These are phyloP conservation scores for Nebria ingens DNA, from an alignment of 1,140 invertebrate species.

Conservation along the genomic window DNA sequence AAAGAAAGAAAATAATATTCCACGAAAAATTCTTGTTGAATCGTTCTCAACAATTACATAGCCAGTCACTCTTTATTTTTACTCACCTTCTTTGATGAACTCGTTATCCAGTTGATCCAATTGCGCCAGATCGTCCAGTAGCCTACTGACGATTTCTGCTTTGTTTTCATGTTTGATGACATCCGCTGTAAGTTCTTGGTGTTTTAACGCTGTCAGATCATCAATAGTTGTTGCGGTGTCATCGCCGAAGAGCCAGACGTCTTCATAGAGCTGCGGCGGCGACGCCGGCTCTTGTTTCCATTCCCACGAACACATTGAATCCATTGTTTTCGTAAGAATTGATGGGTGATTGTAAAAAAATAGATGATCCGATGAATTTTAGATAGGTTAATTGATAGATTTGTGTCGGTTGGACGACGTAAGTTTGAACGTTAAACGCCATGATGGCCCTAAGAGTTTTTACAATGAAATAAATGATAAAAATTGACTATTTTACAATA, in stretches of 20 bases:
- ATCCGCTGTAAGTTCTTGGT: neutral
- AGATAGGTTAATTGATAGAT: slow-evolving; percentile 15
- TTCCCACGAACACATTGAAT: slow-evolving; percentile 25
- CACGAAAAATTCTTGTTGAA: too few relatives aligned
- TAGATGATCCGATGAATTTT: slow-evolving; percentile 13
- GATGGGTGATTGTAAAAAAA: slow-evolving; percentile 27
- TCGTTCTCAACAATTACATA: too few relatives aligned
- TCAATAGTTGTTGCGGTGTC: slow-evolving; percentile 19
- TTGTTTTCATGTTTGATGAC: slow-evolving; percentile 26
- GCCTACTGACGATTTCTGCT: slow-evolving; percentile 26
- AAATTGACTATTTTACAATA: too few relatives aligned
- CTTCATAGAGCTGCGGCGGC: slow-evolving; percentile 24
- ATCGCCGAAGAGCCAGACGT: slow-evolving; percentile 14
- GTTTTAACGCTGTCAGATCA: slow-evolving; percentile 7
- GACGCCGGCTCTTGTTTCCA: slow-evolving; percentile 42
- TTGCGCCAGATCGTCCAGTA: slow-evolving; percentile 29
- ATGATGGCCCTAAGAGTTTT: slow-evolving; percentile 34
- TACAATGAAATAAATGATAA: too few relatives aligned
- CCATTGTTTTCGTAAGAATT: too few relatives aligned
- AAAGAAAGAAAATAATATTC: too few relatives aligned
- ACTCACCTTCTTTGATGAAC: slow-evolving; percentile 28
- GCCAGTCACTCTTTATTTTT: too few relatives aligned
- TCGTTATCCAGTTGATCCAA: slow-evolving; percentile 30
- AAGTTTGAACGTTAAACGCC: slow-evolving; percentile 29
- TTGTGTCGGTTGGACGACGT: slow-evolving; percentile 31